Evolutionary conservation across 2,113 vertebrate species (phyloP).

Genomic region (Theristicus caerulescens): DNA sequence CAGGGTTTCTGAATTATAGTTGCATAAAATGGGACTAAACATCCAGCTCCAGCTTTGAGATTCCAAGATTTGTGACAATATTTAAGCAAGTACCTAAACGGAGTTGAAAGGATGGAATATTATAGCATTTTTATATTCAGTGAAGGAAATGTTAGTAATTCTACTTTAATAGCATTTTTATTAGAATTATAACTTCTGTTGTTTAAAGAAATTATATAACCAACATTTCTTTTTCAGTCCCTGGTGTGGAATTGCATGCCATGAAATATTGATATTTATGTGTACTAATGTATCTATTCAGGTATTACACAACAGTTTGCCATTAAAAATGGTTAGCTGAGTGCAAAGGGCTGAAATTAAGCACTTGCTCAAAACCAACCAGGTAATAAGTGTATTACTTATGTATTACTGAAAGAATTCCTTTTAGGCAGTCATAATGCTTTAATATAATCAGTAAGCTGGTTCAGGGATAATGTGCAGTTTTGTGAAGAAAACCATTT

Average conservation of each 20-base stretch:
- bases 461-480: not conserved
- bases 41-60: not conserved
- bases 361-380: not conserved
- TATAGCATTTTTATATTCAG: not conserved
- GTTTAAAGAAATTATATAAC: not conserved
- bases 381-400: not conserved
- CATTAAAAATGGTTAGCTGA: not conserved
- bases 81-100: not conserved
- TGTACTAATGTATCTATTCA: not conserved
- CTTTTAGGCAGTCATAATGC: not conserved
- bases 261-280: not conserved
- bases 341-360: not conserved
- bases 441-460: not conserved
- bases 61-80: not conserved
- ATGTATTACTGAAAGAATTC: not conserved
- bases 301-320: not conserved
- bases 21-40: not conserved
- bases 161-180: not conserved
- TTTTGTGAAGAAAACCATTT: not conserved
- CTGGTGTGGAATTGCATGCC: not conserved
- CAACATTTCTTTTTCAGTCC: not conserved
- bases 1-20: conserved; percentile 21
- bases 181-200: not conserved
- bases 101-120: not conserved
- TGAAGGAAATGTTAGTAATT: not conserved